phyloP scores from a whole-genome alignment of 2,888 invertebrate genomes.

The Lacanobia oleracea region DNA sequence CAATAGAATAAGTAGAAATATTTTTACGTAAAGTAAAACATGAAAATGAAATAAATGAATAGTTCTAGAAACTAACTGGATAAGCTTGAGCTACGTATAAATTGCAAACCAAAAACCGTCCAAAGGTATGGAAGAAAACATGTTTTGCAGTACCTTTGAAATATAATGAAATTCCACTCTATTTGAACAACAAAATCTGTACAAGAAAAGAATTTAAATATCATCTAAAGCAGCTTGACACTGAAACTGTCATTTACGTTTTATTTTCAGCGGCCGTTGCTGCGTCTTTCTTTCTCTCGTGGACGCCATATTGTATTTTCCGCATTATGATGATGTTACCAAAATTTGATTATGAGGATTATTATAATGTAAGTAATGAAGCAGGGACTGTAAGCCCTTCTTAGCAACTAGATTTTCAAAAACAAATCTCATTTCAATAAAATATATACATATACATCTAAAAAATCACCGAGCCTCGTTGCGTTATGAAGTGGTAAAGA shows the following conservation, averaged over 20 bases:
- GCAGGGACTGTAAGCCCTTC: not conserved
- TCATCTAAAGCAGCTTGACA: constrained; percentile 19
- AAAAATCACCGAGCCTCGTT: not conserved
- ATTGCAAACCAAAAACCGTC: not conserved
- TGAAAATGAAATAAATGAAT: not conserved
- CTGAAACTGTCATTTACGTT: constrained; percentile 1
- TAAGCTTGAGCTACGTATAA: not conserved
- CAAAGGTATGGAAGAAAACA: not conserved
- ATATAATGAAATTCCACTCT: constrained; percentile 6
- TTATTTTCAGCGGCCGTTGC: constrained; percentile 83
- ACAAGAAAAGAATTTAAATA: constrained; percentile 4
- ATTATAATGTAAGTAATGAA: constrained; percentile 78
- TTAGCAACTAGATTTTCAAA: not conserved
- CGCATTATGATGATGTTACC: constrained; percentile 92
- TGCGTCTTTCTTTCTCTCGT: constrained; percentile 91
- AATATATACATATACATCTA: too few relatives aligned
- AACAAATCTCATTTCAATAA: not conserved
- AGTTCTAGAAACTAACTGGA: not conserved
- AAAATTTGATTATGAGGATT: constrained; percentile 77
- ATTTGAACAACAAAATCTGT: not conserved
- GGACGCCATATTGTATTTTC: constrained; percentile 95
- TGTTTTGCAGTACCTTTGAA: not conserved
- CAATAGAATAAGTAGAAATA: constrained; percentile 13
- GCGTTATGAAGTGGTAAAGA: not conserved
- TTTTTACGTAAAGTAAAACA: not conserved